A percentile compares a stretch with the other conserved stretches of the same genome.
phyloP scores from a whole-genome alignment of 2,113 vertebrate species.

The Gopherus evgoodei region DNA sequence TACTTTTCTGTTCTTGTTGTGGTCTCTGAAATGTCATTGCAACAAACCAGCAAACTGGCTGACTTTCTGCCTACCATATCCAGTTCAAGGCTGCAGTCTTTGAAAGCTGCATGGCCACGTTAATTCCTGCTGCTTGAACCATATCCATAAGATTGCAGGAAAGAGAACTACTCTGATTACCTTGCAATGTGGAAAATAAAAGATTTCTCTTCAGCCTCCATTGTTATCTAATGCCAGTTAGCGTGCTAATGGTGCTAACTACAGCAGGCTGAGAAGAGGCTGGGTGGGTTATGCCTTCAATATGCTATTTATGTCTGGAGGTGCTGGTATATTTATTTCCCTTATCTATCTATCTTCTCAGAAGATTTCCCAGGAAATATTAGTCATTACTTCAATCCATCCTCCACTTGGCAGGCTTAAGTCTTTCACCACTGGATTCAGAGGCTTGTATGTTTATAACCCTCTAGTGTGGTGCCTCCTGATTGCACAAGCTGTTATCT shows the following conservation, averaged over 20 bases:
- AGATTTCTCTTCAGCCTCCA: conserved; percentile 39
- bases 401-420: conserved; percentile 69
- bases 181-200: background rate
- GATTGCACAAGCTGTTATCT: conserved; percentile 75
- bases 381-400: conserved; percentile 72
- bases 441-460: conserved; percentile 69
- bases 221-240: conserved; percentile 44
- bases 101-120: background rate
- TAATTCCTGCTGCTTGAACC: conserved; percentile 30
- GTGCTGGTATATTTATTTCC: conserved; percentile 57
- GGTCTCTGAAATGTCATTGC: background rate
- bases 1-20: background rate
- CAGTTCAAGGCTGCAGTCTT: conserved; percentile 18
- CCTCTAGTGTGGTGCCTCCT: conserved; percentile 59
- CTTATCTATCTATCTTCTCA: conserved; percentile 59
- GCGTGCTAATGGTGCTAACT: conserved; percentile 34
- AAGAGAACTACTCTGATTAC: background rate
- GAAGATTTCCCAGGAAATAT: conserved; percentile 58
- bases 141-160: background rate
- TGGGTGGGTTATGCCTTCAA: conserved; percentile 30
- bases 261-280: background rate
- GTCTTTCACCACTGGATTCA: conserved; percentile 68
- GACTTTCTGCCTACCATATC: background rate
- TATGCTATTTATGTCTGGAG: conserved; percentile 41
- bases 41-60: background rate